phyloP scores from a whole-genome alignment of 2,888 invertebrate genomes.

The Cremastobaeus sp. region DNA sequence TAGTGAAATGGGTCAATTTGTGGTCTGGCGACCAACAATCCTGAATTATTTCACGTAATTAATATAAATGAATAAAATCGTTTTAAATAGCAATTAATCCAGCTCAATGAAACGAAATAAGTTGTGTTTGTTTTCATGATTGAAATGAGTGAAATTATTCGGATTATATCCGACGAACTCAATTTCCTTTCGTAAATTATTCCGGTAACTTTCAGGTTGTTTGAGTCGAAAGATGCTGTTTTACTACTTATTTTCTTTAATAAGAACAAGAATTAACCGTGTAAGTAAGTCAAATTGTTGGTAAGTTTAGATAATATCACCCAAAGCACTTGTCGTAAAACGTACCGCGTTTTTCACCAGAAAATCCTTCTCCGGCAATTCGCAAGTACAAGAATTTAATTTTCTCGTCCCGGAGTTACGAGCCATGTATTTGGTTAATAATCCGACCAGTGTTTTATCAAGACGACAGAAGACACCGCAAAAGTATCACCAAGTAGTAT shows the following conservation, averaged over 20 bases:
- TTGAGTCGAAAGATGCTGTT: too few species aligned
- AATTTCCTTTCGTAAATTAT: too few species aligned
- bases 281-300: too few species aligned
- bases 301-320: neutral
- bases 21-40: constrained; percentile 3
- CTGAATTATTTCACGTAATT: constrained; percentile 9
- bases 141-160: neutral
- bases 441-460: constrained; percentile 26
- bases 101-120: neutral
- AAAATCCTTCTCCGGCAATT: constrained; percentile 15
- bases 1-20: constrained; percentile 6
- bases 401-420: constrained; percentile 20
- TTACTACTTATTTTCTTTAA: too few species aligned
- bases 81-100: constrained; percentile 9
- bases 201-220: too few species aligned
- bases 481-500: constrained; percentile 30
- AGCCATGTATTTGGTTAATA: constrained; percentile 26
- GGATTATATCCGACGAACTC: too few species aligned
- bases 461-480: constrained; percentile 24
- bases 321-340: neutral
- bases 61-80: neutral
- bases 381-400: constrained; percentile 30
- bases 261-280: neutral
- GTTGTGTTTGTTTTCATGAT: constrained; percentile 2
- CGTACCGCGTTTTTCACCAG: neutral